Conservation (phyloP, 2,113 vertebrate species). For the Malurus melanocephalus region DNA sequence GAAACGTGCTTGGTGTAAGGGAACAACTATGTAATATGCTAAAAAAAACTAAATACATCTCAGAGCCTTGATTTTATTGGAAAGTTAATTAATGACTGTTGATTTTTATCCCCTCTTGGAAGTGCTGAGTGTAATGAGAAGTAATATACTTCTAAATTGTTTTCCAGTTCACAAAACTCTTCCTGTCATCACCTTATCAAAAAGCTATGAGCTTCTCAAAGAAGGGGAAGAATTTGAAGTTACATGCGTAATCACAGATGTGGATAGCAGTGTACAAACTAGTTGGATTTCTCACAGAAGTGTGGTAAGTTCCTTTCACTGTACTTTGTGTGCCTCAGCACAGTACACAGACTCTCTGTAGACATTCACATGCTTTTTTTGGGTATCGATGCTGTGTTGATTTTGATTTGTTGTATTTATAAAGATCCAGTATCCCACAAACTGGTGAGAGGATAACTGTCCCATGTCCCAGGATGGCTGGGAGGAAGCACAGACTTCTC, state of each 20-base stretch:
- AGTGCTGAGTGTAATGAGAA: constrained; percentile 32
- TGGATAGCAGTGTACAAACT: constrained; percentile 82
- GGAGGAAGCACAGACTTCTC: background rate
- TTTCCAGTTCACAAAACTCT: constrained; percentile 80
- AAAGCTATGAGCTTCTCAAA: constrained; percentile 78
- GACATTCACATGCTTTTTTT: background rate
- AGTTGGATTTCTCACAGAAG: constrained; percentile 77
- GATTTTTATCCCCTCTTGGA: background rate
- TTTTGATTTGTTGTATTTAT: background rate
- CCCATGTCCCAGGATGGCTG: background rate
- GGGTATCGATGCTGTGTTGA: background rate
- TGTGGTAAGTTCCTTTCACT: constrained; percentile 75
- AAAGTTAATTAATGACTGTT: constrained; percentile 53
- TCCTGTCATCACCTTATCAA: constrained; percentile 80
- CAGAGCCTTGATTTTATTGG: constrained; percentile 18
- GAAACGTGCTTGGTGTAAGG: constrained; percentile 1
- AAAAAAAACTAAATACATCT: background rate
- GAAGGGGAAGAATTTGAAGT: constrained; percentile 82
- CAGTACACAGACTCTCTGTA: background rate
- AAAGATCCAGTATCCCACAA: background rate
- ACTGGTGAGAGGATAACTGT: background rate
- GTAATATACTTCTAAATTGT: constrained; percentile 41
- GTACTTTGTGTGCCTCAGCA: background rate
- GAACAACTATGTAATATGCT: background rate
- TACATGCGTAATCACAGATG: constrained; percentile 83